Conservation (phyloP, 2,113 vertebrate genomes). For the Microcebus jonahi region DNA sequence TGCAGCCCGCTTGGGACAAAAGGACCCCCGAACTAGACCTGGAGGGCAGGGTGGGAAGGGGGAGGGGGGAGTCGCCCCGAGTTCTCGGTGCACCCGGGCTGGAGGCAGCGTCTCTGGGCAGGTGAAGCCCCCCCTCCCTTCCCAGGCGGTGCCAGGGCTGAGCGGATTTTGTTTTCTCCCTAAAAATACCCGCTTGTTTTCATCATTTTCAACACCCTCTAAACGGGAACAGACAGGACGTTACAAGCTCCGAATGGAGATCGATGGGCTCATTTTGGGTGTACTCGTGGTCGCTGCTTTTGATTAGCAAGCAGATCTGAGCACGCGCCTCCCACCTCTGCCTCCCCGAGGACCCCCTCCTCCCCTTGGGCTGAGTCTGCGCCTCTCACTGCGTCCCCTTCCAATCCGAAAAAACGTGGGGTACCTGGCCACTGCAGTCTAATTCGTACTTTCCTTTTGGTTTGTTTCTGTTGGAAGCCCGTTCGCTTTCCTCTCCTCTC, state of each 20-base stretch:
- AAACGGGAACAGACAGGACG: too few species aligned
- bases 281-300: not conserved
- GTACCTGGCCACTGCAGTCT: not conserved
- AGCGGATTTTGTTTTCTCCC: not conserved
- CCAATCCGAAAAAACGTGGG: not conserved
- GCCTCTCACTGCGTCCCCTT: not conserved
- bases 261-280: accelerated
- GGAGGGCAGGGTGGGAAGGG: accelerated
- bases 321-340: accelerated
- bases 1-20: not conserved
- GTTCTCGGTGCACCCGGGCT: not conserved
- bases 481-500: accelerated
- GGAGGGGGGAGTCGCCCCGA: too few species aligned
- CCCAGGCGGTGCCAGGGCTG: accelerated
- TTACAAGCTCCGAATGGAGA: not conserved
- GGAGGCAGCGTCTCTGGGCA: accelerated
- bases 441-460: not conserved
- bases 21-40: not conserved
- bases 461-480: not conserved
- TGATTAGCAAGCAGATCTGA: not conserved
- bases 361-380: accelerated
- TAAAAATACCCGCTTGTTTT: not conserved
- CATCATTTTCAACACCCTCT: not conserved
- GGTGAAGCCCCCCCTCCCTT: not conserved
- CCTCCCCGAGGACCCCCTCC: too few species aligned